Conservation (phyloP, 2,888 invertebrate genomes). For the Pseudococcus longispinus region DNA sequence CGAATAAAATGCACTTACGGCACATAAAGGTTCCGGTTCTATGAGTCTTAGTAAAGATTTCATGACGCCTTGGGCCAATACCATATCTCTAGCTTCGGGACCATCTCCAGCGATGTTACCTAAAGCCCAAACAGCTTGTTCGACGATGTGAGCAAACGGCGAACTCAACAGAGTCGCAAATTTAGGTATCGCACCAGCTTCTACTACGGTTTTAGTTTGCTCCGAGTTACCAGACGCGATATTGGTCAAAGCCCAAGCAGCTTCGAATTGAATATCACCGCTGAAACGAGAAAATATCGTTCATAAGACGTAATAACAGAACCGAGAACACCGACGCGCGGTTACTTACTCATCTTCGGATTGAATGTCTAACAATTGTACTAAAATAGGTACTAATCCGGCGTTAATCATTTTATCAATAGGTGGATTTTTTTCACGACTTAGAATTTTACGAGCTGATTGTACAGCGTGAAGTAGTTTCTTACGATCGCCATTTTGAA, state of each 20-base stretch:
- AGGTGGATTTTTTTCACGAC: conserved; percentile 94
- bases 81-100: conserved; percentile 78
- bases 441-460: conserved; percentile 84
- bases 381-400: conserved; percentile 93
- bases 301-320: neutral
- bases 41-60: conserved; percentile 52
- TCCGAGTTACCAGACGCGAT: conserved; percentile 93
- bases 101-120: conserved; percentile 95
- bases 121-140: conserved; percentile 97
- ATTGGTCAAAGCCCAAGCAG: conserved; percentile 97
- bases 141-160: conserved; percentile 74
- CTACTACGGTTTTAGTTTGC: conserved; percentile 87
- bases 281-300: conserved; percentile 63
- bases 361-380: conserved; percentile 74
- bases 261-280: conserved; percentile 86
- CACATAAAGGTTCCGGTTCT: conserved; percentile 27
- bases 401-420: conserved; percentile 95
- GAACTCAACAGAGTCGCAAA: conserved; percentile 78
- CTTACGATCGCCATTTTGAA: conserved; percentile 72
- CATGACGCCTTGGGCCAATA: conserved; percentile 70
- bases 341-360: conserved; percentile 59
- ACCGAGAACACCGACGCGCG: too few relatives aligned
- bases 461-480: conserved; percentile 76
- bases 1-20: neutral
- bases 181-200: conserved; percentile 84